Percentiles rank a stretch among this genome's conserved stretches.
phyloP scores from a whole-genome alignment of 2,797 vertebrate genomes.

The Spinus pinus region DNA sequence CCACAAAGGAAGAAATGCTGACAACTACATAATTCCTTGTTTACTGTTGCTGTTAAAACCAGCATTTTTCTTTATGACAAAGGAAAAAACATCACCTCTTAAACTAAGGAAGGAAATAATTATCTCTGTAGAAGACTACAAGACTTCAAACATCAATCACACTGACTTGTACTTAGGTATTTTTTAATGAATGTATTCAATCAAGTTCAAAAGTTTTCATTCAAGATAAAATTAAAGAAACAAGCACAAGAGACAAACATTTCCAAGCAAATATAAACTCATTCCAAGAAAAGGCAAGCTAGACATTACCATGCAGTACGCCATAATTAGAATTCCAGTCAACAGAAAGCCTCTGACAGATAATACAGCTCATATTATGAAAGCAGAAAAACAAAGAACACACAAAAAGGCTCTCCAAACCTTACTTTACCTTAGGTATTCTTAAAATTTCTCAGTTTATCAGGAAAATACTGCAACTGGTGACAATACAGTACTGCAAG shows the following conservation, averaged over 20 bases:
- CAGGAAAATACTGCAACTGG: background rate
- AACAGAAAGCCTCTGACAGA: background rate
- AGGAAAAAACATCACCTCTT: background rate
- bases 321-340: background rate
- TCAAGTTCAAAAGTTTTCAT: background rate
- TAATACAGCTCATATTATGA: background rate
- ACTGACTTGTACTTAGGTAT: background rate
- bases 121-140: background rate
- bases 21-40: background rate
- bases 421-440: background rate
- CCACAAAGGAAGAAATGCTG: background rate
- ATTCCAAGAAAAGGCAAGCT: background rate
- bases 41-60: background rate
- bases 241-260: background rate
- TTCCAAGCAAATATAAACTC: background rate
- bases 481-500: background rate
- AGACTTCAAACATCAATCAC: background rate
- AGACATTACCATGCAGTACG: background rate
- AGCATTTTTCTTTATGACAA: background rate
- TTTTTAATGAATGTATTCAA: background rate
- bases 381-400: background rate
- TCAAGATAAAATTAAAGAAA: background rate
- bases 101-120: background rate
- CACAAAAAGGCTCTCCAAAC: background rate
- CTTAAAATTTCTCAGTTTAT: background rate